Evolutionary conservation across 2,888 invertebrate genomes (phyloP).

Genomic region (Rhogogaster chlorosoma): DNA sequence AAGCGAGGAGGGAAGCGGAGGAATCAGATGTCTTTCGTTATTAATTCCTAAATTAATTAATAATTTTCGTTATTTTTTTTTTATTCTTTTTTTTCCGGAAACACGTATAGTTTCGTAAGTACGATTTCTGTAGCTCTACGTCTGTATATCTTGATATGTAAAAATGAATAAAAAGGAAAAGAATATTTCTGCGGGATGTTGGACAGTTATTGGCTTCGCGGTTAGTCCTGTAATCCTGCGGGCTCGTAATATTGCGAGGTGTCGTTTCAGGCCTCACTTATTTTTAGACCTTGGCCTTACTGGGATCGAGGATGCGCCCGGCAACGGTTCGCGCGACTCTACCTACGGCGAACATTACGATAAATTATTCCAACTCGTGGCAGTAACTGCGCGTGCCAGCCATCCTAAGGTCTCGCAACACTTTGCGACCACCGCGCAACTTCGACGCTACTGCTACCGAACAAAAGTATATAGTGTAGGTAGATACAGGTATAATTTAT

Average conservation of each 20-base stretch:
- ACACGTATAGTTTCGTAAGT: background rate
- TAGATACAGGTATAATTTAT: background rate
- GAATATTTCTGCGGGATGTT: background rate
- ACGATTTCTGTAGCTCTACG: background rate
- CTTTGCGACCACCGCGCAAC: constrained; percentile 21
- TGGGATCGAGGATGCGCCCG: constrained; percentile 27
- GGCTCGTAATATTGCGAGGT: constrained; percentile 31
- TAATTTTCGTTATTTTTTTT: background rate
- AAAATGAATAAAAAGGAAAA: background rate
- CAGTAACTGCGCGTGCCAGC: constrained; percentile 45
- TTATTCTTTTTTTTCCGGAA: background rate
- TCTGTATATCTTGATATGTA: background rate
- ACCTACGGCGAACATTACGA: constrained; percentile 49
- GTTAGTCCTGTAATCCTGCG: constrained; percentile 35
- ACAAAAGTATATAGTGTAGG: background rate
- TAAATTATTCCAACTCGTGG: constrained; percentile 49
- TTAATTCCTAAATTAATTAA: background rate
- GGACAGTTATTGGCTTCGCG: constrained; percentile 23
- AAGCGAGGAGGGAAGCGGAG: background rate
- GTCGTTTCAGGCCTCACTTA: constrained; percentile 50
- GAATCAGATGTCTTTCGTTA: background rate
- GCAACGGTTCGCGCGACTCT: constrained; percentile 19
- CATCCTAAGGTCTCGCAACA: constrained; percentile 9
- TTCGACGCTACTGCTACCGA: constrained; percentile 14
- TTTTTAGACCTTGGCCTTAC: constrained; percentile 47